These are phyloP conservation scores for Otocyon megalotis DNA, from an alignment of 2,113 vertebrate species.

Conservation along the genomic window DNA sequence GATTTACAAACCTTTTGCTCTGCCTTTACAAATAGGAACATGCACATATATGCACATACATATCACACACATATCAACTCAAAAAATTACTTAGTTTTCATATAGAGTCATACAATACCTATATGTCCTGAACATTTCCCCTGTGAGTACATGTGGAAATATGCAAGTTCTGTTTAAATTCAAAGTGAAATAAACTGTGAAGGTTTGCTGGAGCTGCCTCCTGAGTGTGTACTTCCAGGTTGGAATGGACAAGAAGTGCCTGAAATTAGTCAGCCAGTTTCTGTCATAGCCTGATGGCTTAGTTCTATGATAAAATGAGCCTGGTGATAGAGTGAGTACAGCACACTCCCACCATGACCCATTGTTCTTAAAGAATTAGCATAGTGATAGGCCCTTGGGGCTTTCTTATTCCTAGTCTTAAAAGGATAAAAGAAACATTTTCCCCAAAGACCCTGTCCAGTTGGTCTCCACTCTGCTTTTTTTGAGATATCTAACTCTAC, in stretches of 20 bases:
- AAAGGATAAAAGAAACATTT: background rate
- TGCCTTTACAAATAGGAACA: background rate
- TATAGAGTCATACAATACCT: background rate
- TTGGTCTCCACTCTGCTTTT: background rate
- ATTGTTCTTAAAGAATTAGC: background rate
- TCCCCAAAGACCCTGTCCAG: background rate
- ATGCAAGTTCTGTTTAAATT: background rate
- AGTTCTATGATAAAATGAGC: background rate
- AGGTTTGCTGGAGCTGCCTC: background rate
- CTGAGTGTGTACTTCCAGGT: background rate
- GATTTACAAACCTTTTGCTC: background rate
- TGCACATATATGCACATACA: background rate
- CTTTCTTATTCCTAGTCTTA: background rate
- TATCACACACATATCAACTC: fast-evolving
- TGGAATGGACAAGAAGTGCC: background rate
- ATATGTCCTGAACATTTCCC: background rate
- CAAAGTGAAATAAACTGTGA: background rate
- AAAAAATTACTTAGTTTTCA: background rate
- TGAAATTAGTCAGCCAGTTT: background rate
- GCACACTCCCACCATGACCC: background rate
- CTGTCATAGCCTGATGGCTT: background rate
- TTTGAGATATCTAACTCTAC: background rate
- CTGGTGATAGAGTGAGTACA: too few species aligned
- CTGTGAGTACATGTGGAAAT: background rate
- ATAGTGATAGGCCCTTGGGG: background rate